Evolutionary conservation across 2,888 invertebrate genomes (phyloP).

Genomic region (Drosophila algonquin): DNA sequence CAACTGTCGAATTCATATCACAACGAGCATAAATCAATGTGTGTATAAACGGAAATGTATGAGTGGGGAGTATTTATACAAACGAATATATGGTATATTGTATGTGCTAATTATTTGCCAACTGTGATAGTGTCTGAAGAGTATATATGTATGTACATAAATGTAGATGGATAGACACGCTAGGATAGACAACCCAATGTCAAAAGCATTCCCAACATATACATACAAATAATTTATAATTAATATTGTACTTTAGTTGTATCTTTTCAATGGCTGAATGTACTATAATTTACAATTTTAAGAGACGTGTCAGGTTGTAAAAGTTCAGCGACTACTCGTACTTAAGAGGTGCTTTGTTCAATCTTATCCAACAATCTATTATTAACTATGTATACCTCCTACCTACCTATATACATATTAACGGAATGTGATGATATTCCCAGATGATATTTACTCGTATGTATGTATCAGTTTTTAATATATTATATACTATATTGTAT

Average conservation of each 20-base stretch:
- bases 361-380: slow-evolving; percentile 14
- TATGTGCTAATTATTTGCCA: slow-evolving; percentile 37
- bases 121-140: slow-evolving; percentile 47
- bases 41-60: slow-evolving; percentile 8
- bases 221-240: neutral
- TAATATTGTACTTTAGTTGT: slow-evolving; percentile 17
- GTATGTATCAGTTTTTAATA: slow-evolving; percentile 47
- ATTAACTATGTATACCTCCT: slow-evolving; percentile 15
- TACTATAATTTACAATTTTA: slow-evolving; percentile 13
- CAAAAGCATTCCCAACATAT: slow-evolving; percentile 26
- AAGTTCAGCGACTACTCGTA: slow-evolving; percentile 18
- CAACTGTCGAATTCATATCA: slow-evolving; percentile 37
- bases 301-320: slow-evolving; percentile 42
- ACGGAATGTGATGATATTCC: slow-evolving; percentile 40
- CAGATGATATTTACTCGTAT: slow-evolving; percentile 27
- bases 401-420: slow-evolving; percentile 37
- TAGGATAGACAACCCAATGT: slow-evolving; percentile 31
- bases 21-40: slow-evolving; percentile 1
- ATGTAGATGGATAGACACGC: slow-evolving; percentile 21
- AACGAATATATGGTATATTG: slow-evolving; percentile 6
- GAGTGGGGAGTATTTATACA: slow-evolving; percentile 20
- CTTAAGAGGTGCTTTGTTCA: slow-evolving; percentile 22
- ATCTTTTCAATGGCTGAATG: slow-evolving; percentile 13
- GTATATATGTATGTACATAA: neutral
- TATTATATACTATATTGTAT: slow-evolving; percentile 16